Base-by-base conservation (phyloP, 2,797 vertebrate genomes). In the Poeciliopsis paucimaculata region DNA sequence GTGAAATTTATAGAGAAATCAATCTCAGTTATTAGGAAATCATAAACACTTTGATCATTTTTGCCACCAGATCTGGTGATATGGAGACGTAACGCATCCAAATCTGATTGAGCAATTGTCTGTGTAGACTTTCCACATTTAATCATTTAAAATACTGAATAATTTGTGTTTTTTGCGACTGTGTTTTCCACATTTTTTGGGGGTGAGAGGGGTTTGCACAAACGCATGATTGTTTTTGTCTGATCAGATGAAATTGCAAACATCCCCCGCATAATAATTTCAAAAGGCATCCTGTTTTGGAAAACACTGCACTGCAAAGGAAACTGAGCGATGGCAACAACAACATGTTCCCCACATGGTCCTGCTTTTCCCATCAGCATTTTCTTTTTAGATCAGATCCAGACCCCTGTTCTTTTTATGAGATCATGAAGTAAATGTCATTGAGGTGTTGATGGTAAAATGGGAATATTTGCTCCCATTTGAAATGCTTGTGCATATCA, bases 231-330 rank as follows among this genome's bases (percentile, higher is more conserved):
- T 91, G 87, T 92, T 94, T 93, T 92, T 87, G 72, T 81, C 85
- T 79, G 89, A 89, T 90, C 89, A 86, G 89, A 94, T 90, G 80
- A 92, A 93, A 94, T 93, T 91, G 84, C 93, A 91, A 94, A 95
- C 94, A 95, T 93, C 92, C 92, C 92, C 85, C 11, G 34, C 68
- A 64, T 87, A 87, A 89, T 95, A 92, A 89, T 93, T 93, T 93
- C 86, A 93, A 91, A 92, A 93, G 93, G 89, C 90, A 93, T 95
- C 93, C 94, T 95, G 95, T 93, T 95, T 92, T 93, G 91, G 93
- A 89, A 92, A 88, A 90, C 82, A 73, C 26, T 83, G 77, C 68
- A 79, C 84, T 88, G 79, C 81, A 90, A 85, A 91, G 89, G 87
- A 90, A 91, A 89, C 84, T 68, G 76, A 53, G 11, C 36, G 10